phyloP scores from a whole-genome alignment of 2,797 vertebrate species.

The Adelosebastes latens region DNA sequence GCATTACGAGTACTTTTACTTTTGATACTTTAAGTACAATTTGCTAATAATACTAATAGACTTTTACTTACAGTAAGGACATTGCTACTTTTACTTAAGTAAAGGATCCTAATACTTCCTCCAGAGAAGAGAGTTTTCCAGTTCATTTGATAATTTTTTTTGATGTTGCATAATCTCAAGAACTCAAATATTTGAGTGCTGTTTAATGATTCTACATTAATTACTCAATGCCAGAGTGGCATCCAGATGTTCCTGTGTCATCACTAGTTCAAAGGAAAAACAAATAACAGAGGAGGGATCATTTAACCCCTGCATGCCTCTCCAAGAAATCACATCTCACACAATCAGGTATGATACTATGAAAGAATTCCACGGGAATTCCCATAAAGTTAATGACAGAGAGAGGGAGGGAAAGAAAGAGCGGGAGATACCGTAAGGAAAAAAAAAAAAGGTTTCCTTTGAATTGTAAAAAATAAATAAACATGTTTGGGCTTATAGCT shows the following conservation, averaged over 20 bases:
- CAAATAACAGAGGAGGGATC: constrained; percentile 45
- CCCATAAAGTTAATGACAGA: constrained; percentile 73
- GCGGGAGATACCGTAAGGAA: constrained; percentile 1
- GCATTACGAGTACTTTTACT: neutral
- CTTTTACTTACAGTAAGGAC: neutral
- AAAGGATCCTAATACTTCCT: neutral
- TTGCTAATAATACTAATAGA: neutral
- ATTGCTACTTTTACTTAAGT: neutral
- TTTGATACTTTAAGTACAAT: neutral
- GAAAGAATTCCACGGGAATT: constrained; percentile 76
- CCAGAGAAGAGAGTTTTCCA: neutral
- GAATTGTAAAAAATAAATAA: constrained; percentile 84
- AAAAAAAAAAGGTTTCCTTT: constrained; percentile 56
- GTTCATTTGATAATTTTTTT: neutral
- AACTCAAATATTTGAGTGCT: neutral
- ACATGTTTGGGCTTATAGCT: constrained; percentile 80
- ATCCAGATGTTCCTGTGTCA: constrained; percentile 73
- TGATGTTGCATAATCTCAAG: neutral
- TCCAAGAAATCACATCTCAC: constrained; percentile 26
- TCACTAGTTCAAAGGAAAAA: constrained; percentile 51
- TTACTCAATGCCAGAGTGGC: constrained; percentile 27
- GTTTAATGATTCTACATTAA: constrained; percentile 7
- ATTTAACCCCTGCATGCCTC: constrained; percentile 52
- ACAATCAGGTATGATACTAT: constrained; percentile 38
- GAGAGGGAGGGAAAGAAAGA: neutral